A percentile compares a stretch with the other conserved stretches of the same genome.
Evolutionary conservation across 2,113 vertebrate genomes (phyloP).

Genomic region (Typhlomys cinereus): DNA sequence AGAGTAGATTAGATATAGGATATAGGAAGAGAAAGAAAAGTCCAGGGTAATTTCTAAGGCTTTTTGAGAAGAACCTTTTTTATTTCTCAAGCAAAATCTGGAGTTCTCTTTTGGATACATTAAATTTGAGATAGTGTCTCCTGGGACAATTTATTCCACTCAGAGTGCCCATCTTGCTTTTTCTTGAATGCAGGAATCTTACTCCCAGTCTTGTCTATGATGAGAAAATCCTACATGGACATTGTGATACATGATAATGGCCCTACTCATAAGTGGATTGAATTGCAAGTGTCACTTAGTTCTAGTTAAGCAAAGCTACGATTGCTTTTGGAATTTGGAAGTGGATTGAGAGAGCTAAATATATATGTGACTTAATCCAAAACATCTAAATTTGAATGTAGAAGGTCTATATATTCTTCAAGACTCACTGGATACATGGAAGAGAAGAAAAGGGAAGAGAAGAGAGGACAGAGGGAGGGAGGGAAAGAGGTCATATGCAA

Average conservation of each 20-base stretch:
- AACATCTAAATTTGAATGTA: neutral
- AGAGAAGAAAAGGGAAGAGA: no score
- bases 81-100: neutral
- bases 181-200: neutral
- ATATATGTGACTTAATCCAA: neutral
- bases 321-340: neutral
- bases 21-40: neutral
- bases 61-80: neutral
- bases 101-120: neutral
- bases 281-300: neutral
- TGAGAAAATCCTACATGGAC: neutral
- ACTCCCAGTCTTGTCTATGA: neutral
- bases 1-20: neutral
- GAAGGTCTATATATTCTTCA: neutral
- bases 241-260: neutral
- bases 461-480: neutral
- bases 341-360: neutral
- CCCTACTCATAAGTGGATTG: neutral
- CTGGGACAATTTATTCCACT: neutral
- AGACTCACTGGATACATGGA: neutral
- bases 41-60: neutral
- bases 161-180: neutral
- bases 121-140: neutral
- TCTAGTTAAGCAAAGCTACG: neutral
- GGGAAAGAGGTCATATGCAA: neutral